A percentile compares a stretch with the other conserved stretches of the same genome.
Conservation (phyloP, 2,113 vertebrate genomes). For the Tenrec ecaudatus region DNA sequence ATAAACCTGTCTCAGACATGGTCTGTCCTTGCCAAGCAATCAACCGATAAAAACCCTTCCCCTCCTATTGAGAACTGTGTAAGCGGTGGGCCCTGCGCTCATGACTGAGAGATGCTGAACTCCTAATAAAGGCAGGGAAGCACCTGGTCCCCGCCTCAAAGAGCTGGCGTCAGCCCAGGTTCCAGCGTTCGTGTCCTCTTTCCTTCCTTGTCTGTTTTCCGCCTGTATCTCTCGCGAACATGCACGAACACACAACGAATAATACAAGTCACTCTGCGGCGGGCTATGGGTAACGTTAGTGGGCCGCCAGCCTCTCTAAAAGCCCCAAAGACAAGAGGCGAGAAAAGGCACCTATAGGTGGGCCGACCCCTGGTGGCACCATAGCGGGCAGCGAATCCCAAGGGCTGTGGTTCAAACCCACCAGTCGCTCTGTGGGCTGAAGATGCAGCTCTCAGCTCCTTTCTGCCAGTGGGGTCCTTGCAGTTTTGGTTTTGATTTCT, state of each 20-base stretch:
- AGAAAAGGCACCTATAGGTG: neutral
- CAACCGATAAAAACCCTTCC: neutral
- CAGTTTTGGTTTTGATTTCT: too few species aligned
- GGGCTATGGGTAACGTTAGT: neutral
- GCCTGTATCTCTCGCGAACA: neutral
- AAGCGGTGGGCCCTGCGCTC: neutral
- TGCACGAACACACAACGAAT: neutral
- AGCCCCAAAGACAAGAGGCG: neutral
- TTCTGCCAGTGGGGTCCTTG: too few species aligned
- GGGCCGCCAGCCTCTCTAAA: neutral
- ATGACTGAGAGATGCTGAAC: neutral
- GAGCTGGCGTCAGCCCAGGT: neutral
- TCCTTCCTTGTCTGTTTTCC: neutral
- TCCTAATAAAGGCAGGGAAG: neutral
- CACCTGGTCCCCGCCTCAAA: neutral
- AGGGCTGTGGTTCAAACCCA: too few species aligned
- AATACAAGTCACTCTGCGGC: neutral
- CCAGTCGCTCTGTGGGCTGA: too few species aligned
- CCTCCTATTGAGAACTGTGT: neutral
- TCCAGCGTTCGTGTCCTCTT: neutral
- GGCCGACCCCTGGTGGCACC: neutral
- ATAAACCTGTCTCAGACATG: neutral
- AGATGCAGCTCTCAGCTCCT: too few species aligned
- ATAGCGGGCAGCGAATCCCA: too few species aligned
- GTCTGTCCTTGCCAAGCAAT: neutral